These are phyloP conservation scores for Lanistes nyassanus DNA, from an alignment of 1,140 invertebrate species.

Conservation along the genomic window DNA sequence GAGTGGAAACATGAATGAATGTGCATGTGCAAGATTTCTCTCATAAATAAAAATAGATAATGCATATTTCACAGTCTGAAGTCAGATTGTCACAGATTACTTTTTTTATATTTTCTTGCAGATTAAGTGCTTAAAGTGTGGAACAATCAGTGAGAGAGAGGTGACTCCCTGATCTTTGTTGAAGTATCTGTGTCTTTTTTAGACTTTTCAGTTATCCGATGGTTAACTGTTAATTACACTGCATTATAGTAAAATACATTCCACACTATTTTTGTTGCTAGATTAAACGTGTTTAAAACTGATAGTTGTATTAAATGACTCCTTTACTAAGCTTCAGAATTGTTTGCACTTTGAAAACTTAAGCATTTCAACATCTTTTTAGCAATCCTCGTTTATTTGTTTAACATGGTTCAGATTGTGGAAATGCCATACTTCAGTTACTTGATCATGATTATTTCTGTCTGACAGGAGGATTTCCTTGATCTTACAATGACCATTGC, in stretches of 20 bases:
- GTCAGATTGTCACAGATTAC: neutral
- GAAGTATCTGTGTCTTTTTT: neutral
- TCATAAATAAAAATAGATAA: neutral
- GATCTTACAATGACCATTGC: conserved; percentile 61
- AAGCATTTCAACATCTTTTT: too few species aligned
- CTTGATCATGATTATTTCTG: neutral
- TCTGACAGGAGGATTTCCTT: conserved; percentile 60
- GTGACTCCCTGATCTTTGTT: conserved; percentile 36
- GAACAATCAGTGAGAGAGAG: conserved; percentile 59
- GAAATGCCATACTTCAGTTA: too few species aligned
- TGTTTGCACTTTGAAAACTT: too few species aligned
- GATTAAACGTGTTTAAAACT: too few species aligned
- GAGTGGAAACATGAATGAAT: neutral
- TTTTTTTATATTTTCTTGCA: conserved; percentile 34
- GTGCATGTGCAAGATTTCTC: neutral
- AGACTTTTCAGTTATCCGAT: neutral
- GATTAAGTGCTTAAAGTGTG: conserved; percentile 58
- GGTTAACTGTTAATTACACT: too few species aligned
- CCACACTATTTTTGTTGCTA: too few species aligned
- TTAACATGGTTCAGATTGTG: too few species aligned
- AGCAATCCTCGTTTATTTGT: too few species aligned
- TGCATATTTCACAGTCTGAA: neutral
- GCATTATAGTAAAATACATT: too few species aligned
- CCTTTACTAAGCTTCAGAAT: too few species aligned
- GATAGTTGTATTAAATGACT: too few species aligned